These are phyloP conservation scores for Dascyllus trimaculatus DNA, from an alignment of 2,113 vertebrate genomes.

Conservation along the genomic window DNA sequence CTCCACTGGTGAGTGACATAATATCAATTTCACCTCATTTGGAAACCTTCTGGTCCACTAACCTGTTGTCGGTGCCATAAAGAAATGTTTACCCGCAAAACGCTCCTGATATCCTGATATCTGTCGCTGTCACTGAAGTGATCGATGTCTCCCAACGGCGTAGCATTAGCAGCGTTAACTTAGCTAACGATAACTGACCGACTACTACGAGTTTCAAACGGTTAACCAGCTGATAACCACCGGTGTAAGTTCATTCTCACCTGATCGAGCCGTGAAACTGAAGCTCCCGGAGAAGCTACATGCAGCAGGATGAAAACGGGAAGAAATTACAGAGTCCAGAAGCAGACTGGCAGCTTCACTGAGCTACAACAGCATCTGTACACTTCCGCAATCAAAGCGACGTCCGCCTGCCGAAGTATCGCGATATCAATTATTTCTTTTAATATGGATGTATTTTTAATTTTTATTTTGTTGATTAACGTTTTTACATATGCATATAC, in stretches of 20 bases:
- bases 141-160: constrained; percentile 14
- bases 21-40: not conserved
- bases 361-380: constrained; percentile 29
- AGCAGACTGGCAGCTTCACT: not conserved
- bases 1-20: not conserved
- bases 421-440: not conserved
- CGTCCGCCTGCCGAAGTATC: constrained; percentile 51
- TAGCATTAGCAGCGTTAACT: constrained; percentile 52
- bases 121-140: not conserved
- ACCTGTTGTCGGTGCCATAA: not conserved
- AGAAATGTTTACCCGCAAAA: not conserved
- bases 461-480: too few relatives aligned
- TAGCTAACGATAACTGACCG: constrained; percentile 17
- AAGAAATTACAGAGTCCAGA: not conserved
- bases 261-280: constrained; percentile 29
- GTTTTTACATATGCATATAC: too few relatives aligned
- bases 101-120: not conserved
- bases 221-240: too few relatives aligned
- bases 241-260: constrained; percentile 36
- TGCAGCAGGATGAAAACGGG: constrained; percentile 4
- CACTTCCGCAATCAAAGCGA: constrained; percentile 75
- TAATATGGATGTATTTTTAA: too few relatives aligned
- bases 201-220: not conserved
- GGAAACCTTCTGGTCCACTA: not conserved
- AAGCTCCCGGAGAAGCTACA: constrained; percentile 26